These are phyloP conservation scores for Eupeodes corollae DNA, from an alignment of 1,140 invertebrate genomes.

Conservation along the genomic window DNA sequence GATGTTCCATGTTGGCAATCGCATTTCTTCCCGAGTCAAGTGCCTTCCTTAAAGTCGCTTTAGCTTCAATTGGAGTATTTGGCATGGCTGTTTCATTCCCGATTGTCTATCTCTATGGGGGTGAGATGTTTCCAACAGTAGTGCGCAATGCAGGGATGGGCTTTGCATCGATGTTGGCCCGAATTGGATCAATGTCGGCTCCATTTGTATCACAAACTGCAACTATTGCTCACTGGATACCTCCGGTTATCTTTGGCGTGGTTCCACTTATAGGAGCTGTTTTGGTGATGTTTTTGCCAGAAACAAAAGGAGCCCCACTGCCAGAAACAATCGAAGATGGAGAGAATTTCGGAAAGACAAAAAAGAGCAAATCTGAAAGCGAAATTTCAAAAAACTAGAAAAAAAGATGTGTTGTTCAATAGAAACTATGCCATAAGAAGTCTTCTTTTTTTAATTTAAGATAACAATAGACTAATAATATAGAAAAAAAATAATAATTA, in stretches of 20 bases:
- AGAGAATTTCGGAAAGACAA: slow-evolving; percentile 55
- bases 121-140: slow-evolving; percentile 48
- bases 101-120: slow-evolving; percentile 46
- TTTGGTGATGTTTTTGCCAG: slow-evolving; percentile 54
- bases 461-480: too few relatives aligned
- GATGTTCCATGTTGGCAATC: slow-evolving; percentile 50
- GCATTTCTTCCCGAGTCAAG: slow-evolving; percentile 37
- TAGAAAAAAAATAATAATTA: too few relatives aligned
- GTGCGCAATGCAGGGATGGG: slow-evolving; percentile 46
- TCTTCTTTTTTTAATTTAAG: too few relatives aligned
- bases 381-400: too few relatives aligned
- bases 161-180: slow-evolving; percentile 43
- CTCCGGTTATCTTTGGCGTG: slow-evolving; percentile 56
- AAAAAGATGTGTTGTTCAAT: too few relatives aligned
- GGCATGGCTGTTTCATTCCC: slow-evolving; percentile 43
- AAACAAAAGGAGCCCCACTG: slow-evolving; percentile 59
- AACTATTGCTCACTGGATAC: slow-evolving; percentile 40
- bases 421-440: too few relatives aligned
- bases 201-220: slow-evolving; percentile 42
- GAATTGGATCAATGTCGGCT: slow-evolving; percentile 45
- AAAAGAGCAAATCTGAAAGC: slow-evolving; percentile 15
- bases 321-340: slow-evolving; percentile 70
- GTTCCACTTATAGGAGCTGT: slow-evolving; percentile 49
- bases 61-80: slow-evolving; percentile 22
- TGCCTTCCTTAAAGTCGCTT: slow-evolving; percentile 3